phyloP scores from a whole-genome alignment of 2,888 invertebrate genomes.

The Eupeodes latifasciatus region DNA sequence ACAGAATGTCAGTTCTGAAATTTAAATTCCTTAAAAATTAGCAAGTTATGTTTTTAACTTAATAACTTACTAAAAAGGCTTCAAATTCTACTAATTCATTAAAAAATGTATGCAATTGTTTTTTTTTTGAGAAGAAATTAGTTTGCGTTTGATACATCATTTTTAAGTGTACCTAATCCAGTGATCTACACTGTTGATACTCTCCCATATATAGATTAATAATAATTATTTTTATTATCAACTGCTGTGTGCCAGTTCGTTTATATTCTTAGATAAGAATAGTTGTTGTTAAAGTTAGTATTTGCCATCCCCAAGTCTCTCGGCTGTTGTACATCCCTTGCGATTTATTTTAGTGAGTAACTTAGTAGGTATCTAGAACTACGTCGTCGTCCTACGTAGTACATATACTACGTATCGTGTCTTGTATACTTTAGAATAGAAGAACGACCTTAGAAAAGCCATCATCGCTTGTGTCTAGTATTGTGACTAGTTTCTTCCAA shows the following conservation, averaged over 20 bases:
- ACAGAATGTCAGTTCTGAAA: too few relatives aligned
- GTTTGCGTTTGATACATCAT: background rate
- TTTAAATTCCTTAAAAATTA: too few relatives aligned
- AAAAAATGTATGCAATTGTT: too few relatives aligned
- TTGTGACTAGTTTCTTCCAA: slow-evolving; percentile 58
- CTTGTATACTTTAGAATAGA: too few relatives aligned
- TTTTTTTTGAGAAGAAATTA: too few relatives aligned
- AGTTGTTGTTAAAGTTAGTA: slow-evolving; percentile 45
- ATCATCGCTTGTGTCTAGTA: background rate
- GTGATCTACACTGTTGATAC: slow-evolving; percentile 3
- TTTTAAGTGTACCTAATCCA: background rate
- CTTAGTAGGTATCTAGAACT: background rate
- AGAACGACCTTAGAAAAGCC: slow-evolving; percentile 7
- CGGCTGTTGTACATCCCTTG: slow-evolving; percentile 28
- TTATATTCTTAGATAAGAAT: slow-evolving; percentile 70
- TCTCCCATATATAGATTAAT: slow-evolving; percentile 59
- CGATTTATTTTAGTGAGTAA: background rate
- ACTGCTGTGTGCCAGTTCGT: slow-evolving; percentile 59
- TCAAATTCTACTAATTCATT: too few relatives aligned
- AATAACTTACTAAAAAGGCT: too few relatives aligned
- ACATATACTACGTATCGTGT: too few relatives aligned
- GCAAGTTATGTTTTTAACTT: too few relatives aligned
- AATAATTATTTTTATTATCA: slow-evolving; percentile 56
- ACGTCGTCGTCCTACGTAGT: slow-evolving; percentile 5
- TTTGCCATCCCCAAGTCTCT: background rate